phyloP scores from a whole-genome alignment of 2,797 vertebrate genomes.

The Zalophus californianus region DNA sequence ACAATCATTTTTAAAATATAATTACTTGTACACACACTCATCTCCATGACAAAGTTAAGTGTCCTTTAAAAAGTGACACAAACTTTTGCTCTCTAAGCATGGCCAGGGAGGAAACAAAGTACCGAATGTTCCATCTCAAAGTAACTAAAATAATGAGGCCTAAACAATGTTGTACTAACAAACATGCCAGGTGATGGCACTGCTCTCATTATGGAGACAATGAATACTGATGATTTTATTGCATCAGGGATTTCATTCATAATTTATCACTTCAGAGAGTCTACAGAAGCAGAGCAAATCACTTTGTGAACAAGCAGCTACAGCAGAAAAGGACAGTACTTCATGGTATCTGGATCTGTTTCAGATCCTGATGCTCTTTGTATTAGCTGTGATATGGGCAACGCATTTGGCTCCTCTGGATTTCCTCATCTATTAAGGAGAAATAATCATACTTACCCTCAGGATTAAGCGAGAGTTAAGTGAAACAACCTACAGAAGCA shows the following conservation, averaged over 20 bases:
- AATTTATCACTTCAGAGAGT: background rate
- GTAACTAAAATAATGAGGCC: background rate
- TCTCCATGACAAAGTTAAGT: background rate
- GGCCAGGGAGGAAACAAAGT: background rate
- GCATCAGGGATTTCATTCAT: background rate
- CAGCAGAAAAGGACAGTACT: background rate
- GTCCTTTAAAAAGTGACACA: constrained; percentile 23
- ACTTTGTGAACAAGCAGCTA: background rate
- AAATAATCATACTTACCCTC: background rate
- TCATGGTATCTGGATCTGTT: background rate
- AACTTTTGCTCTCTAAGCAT: background rate
- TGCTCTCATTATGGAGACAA: background rate
- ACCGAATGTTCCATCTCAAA: background rate
- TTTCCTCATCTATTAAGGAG: constrained; percentile 28
- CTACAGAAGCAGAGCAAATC: background rate
- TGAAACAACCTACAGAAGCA: background rate
- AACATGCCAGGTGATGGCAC: background rate
- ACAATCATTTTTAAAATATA: background rate
- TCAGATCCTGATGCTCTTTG: background rate
- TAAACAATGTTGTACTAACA: background rate
- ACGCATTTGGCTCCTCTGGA: background rate
- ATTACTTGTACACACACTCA: background rate
- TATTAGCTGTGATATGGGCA: background rate
- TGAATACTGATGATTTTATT: background rate
- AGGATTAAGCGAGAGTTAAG: background rate